Percentiles rank a stretch among this genome's conserved stretches.
Conservation (phyloP, 2,888 invertebrate genomes). For the Drosophila siamana region DNA sequence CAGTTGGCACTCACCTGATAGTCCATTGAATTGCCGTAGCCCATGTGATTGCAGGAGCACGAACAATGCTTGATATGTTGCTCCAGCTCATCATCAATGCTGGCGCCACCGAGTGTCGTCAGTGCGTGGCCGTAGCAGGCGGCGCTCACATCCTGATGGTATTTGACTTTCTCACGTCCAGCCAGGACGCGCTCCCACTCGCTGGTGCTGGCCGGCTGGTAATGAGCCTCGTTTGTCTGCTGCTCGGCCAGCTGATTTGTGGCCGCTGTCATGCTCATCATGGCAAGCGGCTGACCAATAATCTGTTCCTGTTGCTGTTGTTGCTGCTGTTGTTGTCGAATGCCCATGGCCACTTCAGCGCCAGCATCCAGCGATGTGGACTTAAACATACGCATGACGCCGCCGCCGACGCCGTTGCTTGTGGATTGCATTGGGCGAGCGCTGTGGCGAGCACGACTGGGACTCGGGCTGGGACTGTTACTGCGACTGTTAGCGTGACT, state of each 20-base stretch:
- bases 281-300: constrained; percentile 54
- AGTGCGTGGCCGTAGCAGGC: constrained; percentile 58
- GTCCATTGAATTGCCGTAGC: constrained; percentile 96
- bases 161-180: constrained; percentile 47
- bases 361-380: constrained; percentile 70
- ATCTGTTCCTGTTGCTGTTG: constrained; percentile 61
- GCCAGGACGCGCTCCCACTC: no score
- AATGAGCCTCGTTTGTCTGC: constrained; percentile 58
- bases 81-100: constrained; percentile 92
- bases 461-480: constrained; percentile 45
- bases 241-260: constrained; percentile 65
- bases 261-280: constrained; percentile 52
- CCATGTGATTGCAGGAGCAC: constrained; percentile 97
- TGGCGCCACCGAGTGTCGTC: constrained; percentile 36
- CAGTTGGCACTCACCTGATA: constrained; percentile 88
- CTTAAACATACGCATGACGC: constrained; percentile 68
- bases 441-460: constrained; percentile 35
- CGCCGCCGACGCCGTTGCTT: not conserved
- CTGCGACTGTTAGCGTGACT: constrained; percentile 41
- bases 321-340: constrained; percentile 50
- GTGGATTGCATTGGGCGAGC: constrained; percentile 59
- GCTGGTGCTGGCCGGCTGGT: constrained; percentile 36
- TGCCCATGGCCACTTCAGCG: constrained; percentile 18
- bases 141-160: constrained; percentile 52
- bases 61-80: constrained; percentile 95